Base-by-base conservation (phyloP, 2,888 invertebrate genomes). In the Parthenolecanium corni region DNA sequence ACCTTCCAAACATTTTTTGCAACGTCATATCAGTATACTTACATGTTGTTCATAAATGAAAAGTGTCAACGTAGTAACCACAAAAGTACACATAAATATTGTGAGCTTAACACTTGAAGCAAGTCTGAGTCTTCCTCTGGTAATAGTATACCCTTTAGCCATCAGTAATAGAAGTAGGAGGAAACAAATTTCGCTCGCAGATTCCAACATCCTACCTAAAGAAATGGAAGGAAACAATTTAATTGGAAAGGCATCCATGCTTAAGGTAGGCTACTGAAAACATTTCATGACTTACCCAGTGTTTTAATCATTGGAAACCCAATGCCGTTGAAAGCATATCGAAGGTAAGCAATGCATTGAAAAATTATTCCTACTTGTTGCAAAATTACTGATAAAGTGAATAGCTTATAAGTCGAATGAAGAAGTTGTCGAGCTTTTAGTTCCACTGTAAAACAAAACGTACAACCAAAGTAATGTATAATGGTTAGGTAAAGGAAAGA, bases 61-160 rank as follows among this genome's bases (percentile, higher is more conserved):
- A 38, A 93, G 78, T 0, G 83, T 78, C 2, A 84, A 76, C 70
- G 89, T 91, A 0, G 83, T 81, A 54, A 86, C 77, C 0, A 82
- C 75, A 69, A 88, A 92, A 6, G 83, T 71, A 67, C 85, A 84
- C 79, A 89, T 84, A 74, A 93, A 92, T 2, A 86, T 75, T 0
- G 86, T 83, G 53, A 94, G 75, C 73, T 86, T 87, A 51, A 89
- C 80, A 0, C 84, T 82, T 66, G 87, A 85, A 12, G 78, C 77
- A 0, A 82, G 75, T 56, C 86, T 82, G 21, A 94, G 77, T 0
- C 88, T 77, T 0, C 89, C 92, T 54, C 92, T 79, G 0, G 93
- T 94, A 25, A 94, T 85, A 0, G 92, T 93, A 73, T 85, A 94
- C 0, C 94, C 94, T 71, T 93, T 91, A 0, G 86, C 91, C 74